Evolutionary conservation across 1,140 invertebrate genomes (phyloP), one percentile per base, ranked within the genome.

Genomic region (Eumeta japonica): DNA sequence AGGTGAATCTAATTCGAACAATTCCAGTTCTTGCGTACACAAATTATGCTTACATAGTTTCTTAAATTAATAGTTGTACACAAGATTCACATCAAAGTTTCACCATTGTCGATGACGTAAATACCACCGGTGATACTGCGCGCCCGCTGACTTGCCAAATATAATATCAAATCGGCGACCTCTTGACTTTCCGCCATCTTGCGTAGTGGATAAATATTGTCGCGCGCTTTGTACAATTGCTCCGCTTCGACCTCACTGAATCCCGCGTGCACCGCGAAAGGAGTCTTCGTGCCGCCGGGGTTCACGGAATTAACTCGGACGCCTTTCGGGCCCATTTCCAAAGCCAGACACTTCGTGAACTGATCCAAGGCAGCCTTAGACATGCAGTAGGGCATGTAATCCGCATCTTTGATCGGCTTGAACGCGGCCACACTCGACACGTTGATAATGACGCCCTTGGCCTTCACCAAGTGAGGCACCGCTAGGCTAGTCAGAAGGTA

Each of bases 331-430:
- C 81, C 85, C 16, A 88, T 57, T 58, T 88, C 85, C 48, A 87
- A 73, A 16, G 82, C 82, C 10, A 76, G 43, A 39, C 83, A 87
- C 48, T 80, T 75, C 1, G 89, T 91, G 24, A 92, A 76, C 52
- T 90, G 88, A 68, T 92, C 88, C 4, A 92, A 37, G 16, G 86
- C 86, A 34, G 86, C 71, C 75, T 92, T 92, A 16, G 85, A 88
- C 67, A 89, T 83, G 46, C 82, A 83, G 50, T 92, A 92, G 0
- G 85, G 78, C 16, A 84, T 52, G 29, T 79, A 71, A 46, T 76
- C 70, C 27, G 81, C 64, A 39, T 53, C 55, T 32, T 50, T 55
- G 41, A 84, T 84, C n/a, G 85, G 76, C 66, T 85, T 62, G 12
- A 85, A 58, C 11, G 86, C 87, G 51, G 78, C 81, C 1, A 90